Evolutionary conservation across 1,140 invertebrate genomes (phyloP), one percentile per base, ranked within the genome.

Genomic region (Zeugodacus cucurbitae): DNA sequence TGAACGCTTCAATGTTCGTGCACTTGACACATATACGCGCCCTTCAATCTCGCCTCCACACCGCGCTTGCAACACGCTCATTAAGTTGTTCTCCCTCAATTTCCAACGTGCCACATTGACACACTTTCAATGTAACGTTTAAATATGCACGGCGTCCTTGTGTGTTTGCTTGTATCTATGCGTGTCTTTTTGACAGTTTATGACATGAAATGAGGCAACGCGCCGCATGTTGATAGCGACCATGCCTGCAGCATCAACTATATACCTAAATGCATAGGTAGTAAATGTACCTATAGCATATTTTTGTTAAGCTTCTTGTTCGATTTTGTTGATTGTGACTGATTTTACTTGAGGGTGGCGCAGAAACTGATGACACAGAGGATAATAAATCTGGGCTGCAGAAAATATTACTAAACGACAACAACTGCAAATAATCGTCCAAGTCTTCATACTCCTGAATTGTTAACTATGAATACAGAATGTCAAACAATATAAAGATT

Each of bases 131-230:
- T 74, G 17, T 41, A 74, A n/a, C 67, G 5, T 1, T 41, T 74
- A 74, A 22, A 41, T 74, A 74, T 74, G 20, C 34, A 62, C 26
- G 58, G n/a, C 22, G 58, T 62, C 22, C 58, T 62, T 62, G n/a
- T 17, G 17, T 62, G 5, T 22, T 62, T 57, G 20, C 11, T 62
- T 41, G 22, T 41, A 41, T 37, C 67, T 20, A 8, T n/a, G 67
- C 32, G 67, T 74, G 67, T 74, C 34, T 10, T 37, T 74, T 74
- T 74, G 67, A 74, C 67, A 74, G 67, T 74, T 74, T 74, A 41
- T 74, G 67, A 74, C 67, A 74, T 34, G 26, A 26, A 34, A 32
- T 67, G 64, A 67, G 10, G 10, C 67, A 74, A 37, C 67, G 34
- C 67, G 34, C 20, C 67, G 22, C 67, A 37, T 5, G 32, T 3